Conservation (phyloP, 1,140 invertebrate genomes). For the Dolichoris vasculosae region DNA sequence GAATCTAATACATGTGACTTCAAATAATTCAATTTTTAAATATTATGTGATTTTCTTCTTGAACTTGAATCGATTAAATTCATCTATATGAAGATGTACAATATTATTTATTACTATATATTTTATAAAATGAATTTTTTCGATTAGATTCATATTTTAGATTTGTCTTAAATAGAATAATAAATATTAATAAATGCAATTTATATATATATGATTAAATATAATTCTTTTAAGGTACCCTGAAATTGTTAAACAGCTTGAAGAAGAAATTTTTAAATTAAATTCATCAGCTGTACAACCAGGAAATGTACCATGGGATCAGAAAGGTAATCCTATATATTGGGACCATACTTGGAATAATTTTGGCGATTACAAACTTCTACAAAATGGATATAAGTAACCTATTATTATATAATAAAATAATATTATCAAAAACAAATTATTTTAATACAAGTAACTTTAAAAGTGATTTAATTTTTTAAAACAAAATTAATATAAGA, state of each 20-base stretch:
- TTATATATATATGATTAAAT: background rate
- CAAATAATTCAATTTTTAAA: too few species aligned
- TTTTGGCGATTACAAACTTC: constrained; percentile 80
- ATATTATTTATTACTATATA: too few species aligned
- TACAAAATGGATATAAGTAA: background rate
- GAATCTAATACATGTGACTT: too few species aligned
- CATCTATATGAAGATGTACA: too few species aligned
- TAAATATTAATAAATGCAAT: background rate
- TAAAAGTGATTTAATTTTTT: too few species aligned
- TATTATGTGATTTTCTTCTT: too few species aligned
- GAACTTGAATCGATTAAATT: too few species aligned
- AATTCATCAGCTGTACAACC: constrained; percentile 84
- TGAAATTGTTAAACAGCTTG: constrained; percentile 76
- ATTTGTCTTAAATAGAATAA: background rate
- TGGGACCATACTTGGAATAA: constrained; percentile 85
- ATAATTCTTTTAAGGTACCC: constrained; percentile 75
- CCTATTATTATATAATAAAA: background rate
- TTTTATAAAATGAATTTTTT: too few species aligned
- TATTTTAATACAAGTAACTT: too few species aligned
- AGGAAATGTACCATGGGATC: constrained; percentile 81
- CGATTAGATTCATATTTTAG: background rate
- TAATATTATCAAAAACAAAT: too few species aligned
- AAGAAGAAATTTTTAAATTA: constrained; percentile 74
- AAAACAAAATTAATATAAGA: too few species aligned
- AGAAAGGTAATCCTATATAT: constrained; percentile 80